Percentiles rank a stretch among this genome's conserved stretches.
phyloP scores from a whole-genome alignment of 1,140 invertebrate species.

The Orussus abietinus region DNA sequence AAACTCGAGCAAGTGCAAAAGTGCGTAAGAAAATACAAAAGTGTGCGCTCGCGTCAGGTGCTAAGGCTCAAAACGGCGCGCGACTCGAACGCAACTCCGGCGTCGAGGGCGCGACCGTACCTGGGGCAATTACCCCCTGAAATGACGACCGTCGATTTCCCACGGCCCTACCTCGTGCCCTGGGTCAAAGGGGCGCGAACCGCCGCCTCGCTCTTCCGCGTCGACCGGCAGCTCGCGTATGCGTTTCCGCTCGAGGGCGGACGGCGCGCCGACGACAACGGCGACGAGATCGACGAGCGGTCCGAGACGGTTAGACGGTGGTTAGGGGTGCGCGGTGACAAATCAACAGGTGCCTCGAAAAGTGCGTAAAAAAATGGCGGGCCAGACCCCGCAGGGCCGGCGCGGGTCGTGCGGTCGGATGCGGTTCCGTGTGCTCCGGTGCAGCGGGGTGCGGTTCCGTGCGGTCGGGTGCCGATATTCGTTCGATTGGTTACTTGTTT shows the following conservation, averaged over 20 bases:
- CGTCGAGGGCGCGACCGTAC: no score
- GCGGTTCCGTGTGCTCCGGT: constrained; percentile 5
- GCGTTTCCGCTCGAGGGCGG: no score
- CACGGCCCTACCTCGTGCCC: no score
- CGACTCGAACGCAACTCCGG: no score
- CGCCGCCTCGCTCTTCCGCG: no score
- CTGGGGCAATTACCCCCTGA: no score
- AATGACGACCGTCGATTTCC: no score
- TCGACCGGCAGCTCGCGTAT: no score
- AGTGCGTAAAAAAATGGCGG: constrained; percentile 33
- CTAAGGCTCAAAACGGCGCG: constrained; percentile 12
- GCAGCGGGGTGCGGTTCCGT: constrained; percentile 6
- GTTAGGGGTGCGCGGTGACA: constrained; percentile 24
- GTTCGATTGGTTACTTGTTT: constrained; percentile 20
- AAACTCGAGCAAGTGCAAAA: no score
- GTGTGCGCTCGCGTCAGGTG: constrained; percentile 14
- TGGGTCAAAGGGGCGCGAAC: no score
- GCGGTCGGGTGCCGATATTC: constrained; percentile 17
- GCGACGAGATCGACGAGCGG: constrained; percentile 12
- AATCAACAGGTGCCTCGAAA: constrained; percentile 38
- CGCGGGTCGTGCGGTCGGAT: constrained; percentile 16
- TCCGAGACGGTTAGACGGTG: constrained; percentile 12
- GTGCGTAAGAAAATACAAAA: constrained; percentile 10
- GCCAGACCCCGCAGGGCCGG: constrained; percentile 21
- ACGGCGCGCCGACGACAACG: constrained; percentile 14